phyloP scores from a whole-genome alignment of 2,113 vertebrate genomes.

The Laticauda laticaudata region DNA sequence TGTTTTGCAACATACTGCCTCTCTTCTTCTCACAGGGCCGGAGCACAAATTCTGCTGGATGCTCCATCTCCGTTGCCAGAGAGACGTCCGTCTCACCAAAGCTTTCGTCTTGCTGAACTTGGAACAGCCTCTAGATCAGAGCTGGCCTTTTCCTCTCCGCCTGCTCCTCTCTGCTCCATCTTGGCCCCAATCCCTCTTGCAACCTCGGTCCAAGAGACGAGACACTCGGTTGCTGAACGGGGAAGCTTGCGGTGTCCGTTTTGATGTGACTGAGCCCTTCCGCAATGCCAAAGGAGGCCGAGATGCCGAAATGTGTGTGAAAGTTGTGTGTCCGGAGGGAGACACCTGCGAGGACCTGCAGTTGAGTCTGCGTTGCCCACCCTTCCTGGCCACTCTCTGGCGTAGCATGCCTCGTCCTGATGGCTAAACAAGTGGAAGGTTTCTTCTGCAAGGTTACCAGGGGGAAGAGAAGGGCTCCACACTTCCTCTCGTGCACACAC shows the following conservation, averaged over 20 bases:
- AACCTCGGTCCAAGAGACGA: neutral
- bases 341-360: neutral
- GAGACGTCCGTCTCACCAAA: slow-evolving; percentile 4
- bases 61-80: neutral
- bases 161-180: slow-evolving; percentile 1
- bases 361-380: slow-evolving; percentile 13
- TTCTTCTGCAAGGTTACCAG: neutral
- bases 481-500: neutral
- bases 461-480: neutral
- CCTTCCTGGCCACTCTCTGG: slow-evolving; percentile 40
- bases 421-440: neutral
- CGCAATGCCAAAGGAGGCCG: slow-evolving; percentile 12
- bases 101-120: slow-evolving; percentile 6
- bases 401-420: neutral
- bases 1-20: neutral
- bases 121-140: neutral
- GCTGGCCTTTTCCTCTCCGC: neutral
- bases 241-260: neutral
- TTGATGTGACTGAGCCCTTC: slow-evolving; percentile 37
- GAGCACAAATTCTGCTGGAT: slow-evolving; percentile 29
- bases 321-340: neutral
- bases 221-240: neutral
- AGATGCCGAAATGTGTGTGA: slow-evolving; percentile 18
- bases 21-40: neutral
- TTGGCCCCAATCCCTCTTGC: neutral